Evolutionary conservation across 2,113 vertebrate genomes (phyloP), one percentile per base, ranked within the genome.

Genomic region (Tragelaphus strepsiceros): DNA sequence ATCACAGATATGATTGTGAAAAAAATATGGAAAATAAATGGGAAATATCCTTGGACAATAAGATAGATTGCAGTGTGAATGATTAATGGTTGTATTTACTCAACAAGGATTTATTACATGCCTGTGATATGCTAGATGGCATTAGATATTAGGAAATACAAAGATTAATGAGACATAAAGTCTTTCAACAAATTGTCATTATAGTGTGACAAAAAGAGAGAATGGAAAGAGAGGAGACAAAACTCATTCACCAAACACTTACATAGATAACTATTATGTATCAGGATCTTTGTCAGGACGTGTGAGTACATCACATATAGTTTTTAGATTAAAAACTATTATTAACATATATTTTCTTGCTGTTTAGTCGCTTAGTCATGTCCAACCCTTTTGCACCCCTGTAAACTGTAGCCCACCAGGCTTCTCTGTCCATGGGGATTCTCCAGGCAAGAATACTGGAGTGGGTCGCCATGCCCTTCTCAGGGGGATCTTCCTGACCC

Each of bases 141-240:
- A 90, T 90, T 94, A 89, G n/a, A 51, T 83, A 26, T 39, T 46
- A 82, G 10, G n/a, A 97, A 94, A 96, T 89, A 54, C 24, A 87
- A 96, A 83, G 64, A 88, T 97, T 91, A 81, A 91, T 74, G 30
- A 91, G 39, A 90, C 17, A 92, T 81, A 85, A 90, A 83, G 10
- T 89, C 17, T 78, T 95, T 96, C 71, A 96, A 39, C 82, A 7
- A 85, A 85, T 43, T 93, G n/a, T 1, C 78, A 96, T 95, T 97
- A 32, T 88, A 59, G 26, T 82, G 26, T 95, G 61, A 77, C 82
- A 92, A 97, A 92, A 30, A 77, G 13, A 62, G 22, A 82, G 80
- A 91, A 94, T 78, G 24, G 39, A 93, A 91, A 15, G 8, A 81
- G 16, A 95, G 8, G 8, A 92, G 4, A 28, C 17, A 9, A 92